These are phyloP conservation scores for Drosophila kuntzei DNA, from an alignment of 2,888 invertebrate species.

Conservation along the genomic window DNA sequence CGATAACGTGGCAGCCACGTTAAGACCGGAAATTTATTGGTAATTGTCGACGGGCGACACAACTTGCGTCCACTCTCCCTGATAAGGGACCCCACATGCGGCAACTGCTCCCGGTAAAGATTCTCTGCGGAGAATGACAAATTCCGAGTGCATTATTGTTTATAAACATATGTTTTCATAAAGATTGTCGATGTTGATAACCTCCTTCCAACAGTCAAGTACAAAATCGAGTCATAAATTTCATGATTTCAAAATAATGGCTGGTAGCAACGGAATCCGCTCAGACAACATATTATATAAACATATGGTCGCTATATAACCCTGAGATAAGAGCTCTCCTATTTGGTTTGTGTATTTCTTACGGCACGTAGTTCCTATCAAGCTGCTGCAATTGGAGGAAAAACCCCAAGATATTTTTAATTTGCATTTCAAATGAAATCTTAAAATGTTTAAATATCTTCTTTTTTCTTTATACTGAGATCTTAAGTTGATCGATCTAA, in stretches of 20 bases:
- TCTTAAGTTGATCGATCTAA: constrained; percentile 6
- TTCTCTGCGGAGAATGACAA: constrained; percentile 59
- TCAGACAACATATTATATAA: constrained; percentile 23
- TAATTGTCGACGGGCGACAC: constrained; percentile 86
- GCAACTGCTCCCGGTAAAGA: constrained; percentile 82
- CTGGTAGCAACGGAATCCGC: constrained; percentile 30
- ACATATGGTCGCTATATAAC: constrained; percentile 19
- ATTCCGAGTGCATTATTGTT: constrained; percentile 3
- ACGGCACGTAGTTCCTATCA: constrained; percentile 28
- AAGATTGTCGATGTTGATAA: constrained; percentile 18
- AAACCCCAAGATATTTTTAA: not conserved
- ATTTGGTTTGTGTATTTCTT: constrained; percentile 2
- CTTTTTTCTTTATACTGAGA: no score
- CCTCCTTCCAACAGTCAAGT: constrained; percentile 6
- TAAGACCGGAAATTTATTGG: constrained; percentile 89
- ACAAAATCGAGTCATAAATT: constrained; percentile 37
- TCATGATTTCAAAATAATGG: constrained; percentile 14
- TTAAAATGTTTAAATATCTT: no score
- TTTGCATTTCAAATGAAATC: not conserved
- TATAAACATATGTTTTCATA: constrained; percentile 3
- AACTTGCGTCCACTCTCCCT: constrained; percentile 81
- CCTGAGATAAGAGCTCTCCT: constrained; percentile 39
- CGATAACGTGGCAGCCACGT: constrained; percentile 92
- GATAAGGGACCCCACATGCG: constrained; percentile 71
- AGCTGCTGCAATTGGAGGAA: constrained; percentile 1